phyloP scores from a whole-genome alignment of 2,113 vertebrate genomes.

The Hypocryptadius cinnamomeus region DNA sequence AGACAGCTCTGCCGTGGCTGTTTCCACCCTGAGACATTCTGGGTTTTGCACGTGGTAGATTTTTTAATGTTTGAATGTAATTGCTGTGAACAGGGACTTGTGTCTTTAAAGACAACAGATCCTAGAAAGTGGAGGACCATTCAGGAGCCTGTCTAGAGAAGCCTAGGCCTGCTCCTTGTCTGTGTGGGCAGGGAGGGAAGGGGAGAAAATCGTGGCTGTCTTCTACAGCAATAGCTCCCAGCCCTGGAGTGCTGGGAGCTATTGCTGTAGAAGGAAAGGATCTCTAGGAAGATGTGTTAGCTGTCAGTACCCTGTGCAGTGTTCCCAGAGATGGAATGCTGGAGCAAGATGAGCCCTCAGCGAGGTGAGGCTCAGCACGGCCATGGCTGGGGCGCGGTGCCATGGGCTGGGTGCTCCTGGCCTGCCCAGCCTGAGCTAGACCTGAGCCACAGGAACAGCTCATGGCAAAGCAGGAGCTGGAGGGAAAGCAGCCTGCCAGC shows the following conservation, averaged over 20 bases:
- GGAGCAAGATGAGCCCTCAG: rapidly evolving
- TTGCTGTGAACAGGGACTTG: neutral
- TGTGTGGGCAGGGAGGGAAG: neutral
- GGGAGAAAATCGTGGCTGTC: neutral
- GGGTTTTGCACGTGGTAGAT: neutral
- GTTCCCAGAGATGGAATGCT: neutral
- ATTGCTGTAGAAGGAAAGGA: neutral
- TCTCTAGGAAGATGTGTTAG: neutral
- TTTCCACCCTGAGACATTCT: neutral
- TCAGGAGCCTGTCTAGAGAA: neutral
- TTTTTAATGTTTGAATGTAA: neutral
- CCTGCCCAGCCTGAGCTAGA: neutral
- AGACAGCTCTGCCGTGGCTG: neutral
- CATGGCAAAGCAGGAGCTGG: neutral
- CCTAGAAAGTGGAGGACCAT: neutral
- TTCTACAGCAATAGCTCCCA: neutral
- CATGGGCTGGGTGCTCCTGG: neutral
- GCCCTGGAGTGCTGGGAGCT: neutral
- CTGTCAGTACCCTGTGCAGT: neutral
- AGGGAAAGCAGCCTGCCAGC: neutral
- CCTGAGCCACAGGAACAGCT: neutral
- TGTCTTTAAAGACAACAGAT: neutral
- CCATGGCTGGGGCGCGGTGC: rapidly evolving
- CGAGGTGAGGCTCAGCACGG: rapidly evolving
- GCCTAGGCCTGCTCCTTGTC: neutral